Base-by-base conservation (phyloP, 2,113 vertebrate genomes). In the Pogonocichla stellata region DNA sequence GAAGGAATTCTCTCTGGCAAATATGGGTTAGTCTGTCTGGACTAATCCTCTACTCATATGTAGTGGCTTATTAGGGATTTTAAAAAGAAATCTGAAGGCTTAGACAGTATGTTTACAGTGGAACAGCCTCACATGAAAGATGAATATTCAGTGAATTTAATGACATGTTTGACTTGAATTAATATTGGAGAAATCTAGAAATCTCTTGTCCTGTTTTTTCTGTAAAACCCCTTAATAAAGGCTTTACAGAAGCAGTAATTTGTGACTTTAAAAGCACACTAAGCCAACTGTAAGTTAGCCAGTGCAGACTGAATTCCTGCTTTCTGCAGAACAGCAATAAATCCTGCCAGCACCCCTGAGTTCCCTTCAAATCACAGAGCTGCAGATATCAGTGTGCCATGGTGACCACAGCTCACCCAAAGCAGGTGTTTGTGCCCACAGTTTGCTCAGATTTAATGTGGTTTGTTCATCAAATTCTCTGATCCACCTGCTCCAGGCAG, bases 61-160 rank as follows among this genome's bases (percentile, higher is more conserved):
- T 25, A 47, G 93, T 77, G 42, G 67, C 40, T 93, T 90, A 94
- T 83, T 93, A 88, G 36, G 79, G 92, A 95, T 96, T 95, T 86
- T 19, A 38, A 42, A 92, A 71, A 83, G 80, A 86, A 62, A 60
- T 58, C 84, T 67, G 53, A 78, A 83, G 74, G 60, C 75, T 93
- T 86, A 92, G 74, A 57, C 75, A 67, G 51, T 64, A 5, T 67
- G 74, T 88, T 95, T 93, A 90, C 78, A 90, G 81, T 79, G 75
- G 72, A 85, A 88, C 33, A 86, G 34, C 19, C 66, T 91, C 36
- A 78, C 20, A 81, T 16, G 53, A 90, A 94, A 82, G 48, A 58
- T 43, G 42, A 50, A 29, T 86, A 94, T 93, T 58, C 64, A 58
- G 43, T 57, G 40, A 83, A 65, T 66, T 61, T 80, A 94, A 88